Conservation (phyloP, 2,888 invertebrate genomes). For the Apamea monoglypha region DNA sequence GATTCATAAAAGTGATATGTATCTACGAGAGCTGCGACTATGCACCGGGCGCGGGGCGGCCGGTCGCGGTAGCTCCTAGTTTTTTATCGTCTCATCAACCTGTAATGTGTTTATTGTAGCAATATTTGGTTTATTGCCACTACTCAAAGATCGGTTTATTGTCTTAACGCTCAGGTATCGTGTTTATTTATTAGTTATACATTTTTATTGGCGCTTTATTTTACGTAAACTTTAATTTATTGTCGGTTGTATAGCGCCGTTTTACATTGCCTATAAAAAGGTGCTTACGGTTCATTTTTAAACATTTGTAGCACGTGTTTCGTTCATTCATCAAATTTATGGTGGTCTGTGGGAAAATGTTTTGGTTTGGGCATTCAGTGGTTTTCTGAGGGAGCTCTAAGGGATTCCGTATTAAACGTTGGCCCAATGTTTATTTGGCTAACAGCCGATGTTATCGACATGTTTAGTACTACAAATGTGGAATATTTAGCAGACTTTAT, state of each 20-base stretch:
- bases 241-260: constrained; percentile 88
- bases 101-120: constrained; percentile 90
- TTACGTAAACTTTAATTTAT: constrained; percentile 90
- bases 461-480: constrained; percentile 53
- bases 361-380: constrained; percentile 81
- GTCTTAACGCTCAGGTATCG: constrained; percentile 89
- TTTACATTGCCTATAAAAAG: constrained; percentile 90
- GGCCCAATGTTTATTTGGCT: constrained; percentile 68
- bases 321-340: constrained; percentile 90
- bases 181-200: constrained; percentile 91
- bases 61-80: constrained; percentile 69
- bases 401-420: constrained; percentile 65
- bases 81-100: constrained; percentile 87
- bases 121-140: constrained; percentile 90
- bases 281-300: constrained; percentile 89
- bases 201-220: constrained; percentile 90
- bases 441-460: constrained; percentile 66
- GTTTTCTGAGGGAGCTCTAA: constrained; percentile 71
- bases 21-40: constrained; percentile 76
- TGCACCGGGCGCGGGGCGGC: constrained; percentile 66
- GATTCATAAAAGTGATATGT: constrained; percentile 89
- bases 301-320: constrained; percentile 90
- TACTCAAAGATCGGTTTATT: constrained; percentile 89
- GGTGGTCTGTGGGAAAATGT: constrained; percentile 88
- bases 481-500: constrained; percentile 37